Evolutionary conservation across 2,797 vertebrate species (phyloP).

Genomic region (Hippopotamyrus pictus): DNA sequence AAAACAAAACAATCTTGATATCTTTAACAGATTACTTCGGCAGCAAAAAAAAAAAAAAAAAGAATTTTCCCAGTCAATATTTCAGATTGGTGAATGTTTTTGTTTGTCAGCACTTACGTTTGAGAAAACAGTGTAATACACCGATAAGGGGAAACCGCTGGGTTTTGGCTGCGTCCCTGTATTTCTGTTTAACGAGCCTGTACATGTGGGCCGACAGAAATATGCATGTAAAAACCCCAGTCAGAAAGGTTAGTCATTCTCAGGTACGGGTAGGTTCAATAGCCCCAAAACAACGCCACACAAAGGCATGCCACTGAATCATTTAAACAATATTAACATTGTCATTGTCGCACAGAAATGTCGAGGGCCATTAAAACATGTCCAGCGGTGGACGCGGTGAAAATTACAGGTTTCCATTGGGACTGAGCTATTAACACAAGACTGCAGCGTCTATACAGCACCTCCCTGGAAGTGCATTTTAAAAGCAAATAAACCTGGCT

Average conservation of each 20-base stretch:
- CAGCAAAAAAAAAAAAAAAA: background rate
- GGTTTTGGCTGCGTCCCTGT: background rate
- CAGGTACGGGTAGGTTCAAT: background rate
- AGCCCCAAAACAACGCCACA: background rate
- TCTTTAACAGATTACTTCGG: background rate
- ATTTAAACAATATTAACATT: background rate
- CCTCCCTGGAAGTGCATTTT: background rate
- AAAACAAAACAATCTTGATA: background rate
- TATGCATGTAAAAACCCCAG: background rate
- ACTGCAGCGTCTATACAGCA: background rate
- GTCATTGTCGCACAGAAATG: background rate
- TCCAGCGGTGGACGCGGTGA: background rate
- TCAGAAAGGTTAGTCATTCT: background rate
- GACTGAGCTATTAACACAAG: background rate
- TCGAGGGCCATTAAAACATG: background rate
- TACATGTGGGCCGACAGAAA: background rate
- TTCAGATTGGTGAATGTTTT: background rate
- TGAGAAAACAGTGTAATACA: background rate
- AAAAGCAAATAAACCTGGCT: background rate
- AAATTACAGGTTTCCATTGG: background rate
- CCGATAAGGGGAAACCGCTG: too few species aligned
- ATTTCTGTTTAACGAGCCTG: background rate
- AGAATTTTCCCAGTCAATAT: background rate
- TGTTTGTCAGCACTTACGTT: background rate
- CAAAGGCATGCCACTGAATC: background rate